Conservation (phyloP, 2,113 vertebrate species). For the Paradoxurus hermaphroditus region DNA sequence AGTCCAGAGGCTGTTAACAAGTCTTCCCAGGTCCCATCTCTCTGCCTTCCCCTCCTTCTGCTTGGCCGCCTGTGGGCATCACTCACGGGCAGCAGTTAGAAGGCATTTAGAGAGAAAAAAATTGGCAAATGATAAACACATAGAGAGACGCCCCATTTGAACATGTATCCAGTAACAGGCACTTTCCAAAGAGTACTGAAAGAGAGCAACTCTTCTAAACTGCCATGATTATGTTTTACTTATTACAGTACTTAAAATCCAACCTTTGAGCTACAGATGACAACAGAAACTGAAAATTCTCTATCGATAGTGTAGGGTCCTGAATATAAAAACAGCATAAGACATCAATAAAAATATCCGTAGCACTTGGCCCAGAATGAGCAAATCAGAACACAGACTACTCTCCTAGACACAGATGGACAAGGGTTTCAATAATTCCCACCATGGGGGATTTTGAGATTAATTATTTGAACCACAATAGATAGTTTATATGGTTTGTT, state of each 20-base stretch:
- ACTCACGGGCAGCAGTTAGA: neutral
- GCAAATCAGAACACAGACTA: neutral
- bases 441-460: neutral
- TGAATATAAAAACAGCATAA: neutral
- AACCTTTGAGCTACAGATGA: neutral
- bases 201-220: neutral
- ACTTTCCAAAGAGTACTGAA: neutral
- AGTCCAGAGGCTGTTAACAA: neutral
- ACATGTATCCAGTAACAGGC: neutral
- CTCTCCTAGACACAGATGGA: neutral
- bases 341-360: neutral
- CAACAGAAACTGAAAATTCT: neutral
- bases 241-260: neutral
- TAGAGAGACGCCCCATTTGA: neutral
- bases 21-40: neutral
- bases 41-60: neutral
- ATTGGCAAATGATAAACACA: neutral
- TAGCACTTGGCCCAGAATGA: neutral
- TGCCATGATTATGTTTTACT: too few species aligned
- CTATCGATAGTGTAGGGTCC: neutral
- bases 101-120: neutral
- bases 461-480: neutral
- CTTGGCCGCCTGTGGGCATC: neutral
- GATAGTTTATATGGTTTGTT: neutral
- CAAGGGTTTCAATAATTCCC: neutral